phyloP scores from a whole-genome alignment of 2,797 vertebrate genomes.

The Phalloptychus januarius region DNA sequence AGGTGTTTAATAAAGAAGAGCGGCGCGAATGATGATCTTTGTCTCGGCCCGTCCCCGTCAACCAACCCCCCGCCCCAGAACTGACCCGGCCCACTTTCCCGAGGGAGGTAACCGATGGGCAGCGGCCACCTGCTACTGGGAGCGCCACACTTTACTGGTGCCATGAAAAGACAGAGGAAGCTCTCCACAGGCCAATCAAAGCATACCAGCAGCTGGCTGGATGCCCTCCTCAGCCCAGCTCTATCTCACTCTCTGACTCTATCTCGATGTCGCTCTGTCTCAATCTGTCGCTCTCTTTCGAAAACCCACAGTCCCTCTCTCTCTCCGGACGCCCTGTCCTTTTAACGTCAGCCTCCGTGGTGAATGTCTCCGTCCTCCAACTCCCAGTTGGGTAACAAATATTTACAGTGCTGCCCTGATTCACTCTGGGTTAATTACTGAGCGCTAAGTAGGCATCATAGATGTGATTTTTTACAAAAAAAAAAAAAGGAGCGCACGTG shows the following conservation, averaged over 20 bases:
- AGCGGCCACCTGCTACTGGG: slow-evolving; percentile 76
- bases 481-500: slow-evolving; percentile 32
- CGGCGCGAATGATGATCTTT: slow-evolving; percentile 60
- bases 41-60: slow-evolving; percentile 32
- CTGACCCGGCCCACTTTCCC: not conserved
- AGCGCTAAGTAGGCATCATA: slow-evolving; percentile 77
- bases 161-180: slow-evolving; percentile 76
- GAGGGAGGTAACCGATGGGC: slow-evolving; percentile 60
- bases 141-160: slow-evolving; percentile 78
- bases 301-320: slow-evolving; percentile 13
- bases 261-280: slow-evolving; percentile 38
- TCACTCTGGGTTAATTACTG: slow-evolving; percentile 84
- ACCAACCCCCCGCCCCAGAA: not conserved
- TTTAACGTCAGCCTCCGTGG: slow-evolving; percentile 54
- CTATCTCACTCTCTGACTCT: slow-evolving; percentile 9
- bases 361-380: slow-evolving; percentile 69
- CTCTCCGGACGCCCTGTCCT: slow-evolving; percentile 9
- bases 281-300: slow-evolving; percentile 42
- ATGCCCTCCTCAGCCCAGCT: slow-evolving; percentile 71
- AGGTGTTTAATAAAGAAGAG: slow-evolving; percentile 77
- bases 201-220: slow-evolving; percentile 85
- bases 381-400: slow-evolving; percentile 78
- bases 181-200: slow-evolving; percentile 82
- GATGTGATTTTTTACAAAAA: slow-evolving; percentile 27
- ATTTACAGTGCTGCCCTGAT: slow-evolving; percentile 80